phyloP scores from a whole-genome alignment of 2,113 vertebrate genomes.

The Paraplagusia blochii region DNA sequence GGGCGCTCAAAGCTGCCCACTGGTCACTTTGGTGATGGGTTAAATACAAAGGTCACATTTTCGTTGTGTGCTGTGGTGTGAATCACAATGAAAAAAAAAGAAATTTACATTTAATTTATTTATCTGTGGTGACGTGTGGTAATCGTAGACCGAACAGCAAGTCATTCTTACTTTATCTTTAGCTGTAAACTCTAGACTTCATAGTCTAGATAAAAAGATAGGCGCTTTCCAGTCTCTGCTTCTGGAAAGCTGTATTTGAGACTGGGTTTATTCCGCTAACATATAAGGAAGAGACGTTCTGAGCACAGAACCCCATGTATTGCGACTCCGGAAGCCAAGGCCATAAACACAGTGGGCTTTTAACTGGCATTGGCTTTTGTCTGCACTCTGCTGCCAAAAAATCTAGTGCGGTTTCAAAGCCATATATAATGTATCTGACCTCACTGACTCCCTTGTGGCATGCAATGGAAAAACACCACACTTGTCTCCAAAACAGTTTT shows the following conservation, averaged over 20 bases:
- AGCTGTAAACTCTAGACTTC: too few species aligned
- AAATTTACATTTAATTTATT: too few species aligned
- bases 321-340: conserved; percentile 17
- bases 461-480: conserved; percentile 54
- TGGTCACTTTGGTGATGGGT: too few species aligned
- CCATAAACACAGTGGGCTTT: conserved; percentile 28
- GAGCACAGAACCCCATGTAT: conserved; percentile 27
- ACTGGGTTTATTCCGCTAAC: not conserved
- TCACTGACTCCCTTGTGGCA: conserved; percentile 34
- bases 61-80: too few species aligned
- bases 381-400: conserved; percentile 38
- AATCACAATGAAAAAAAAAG: too few species aligned
- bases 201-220: too few species aligned
- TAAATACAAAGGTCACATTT: too few species aligned
- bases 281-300: conserved; percentile 19
- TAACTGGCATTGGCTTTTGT: conserved; percentile 32
- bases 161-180: not conserved
- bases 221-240: not conserved
- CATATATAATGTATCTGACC: conserved; percentile 54
- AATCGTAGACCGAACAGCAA: not conserved
- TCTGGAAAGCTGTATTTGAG: not conserved
- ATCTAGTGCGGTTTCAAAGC: conserved; percentile 54
- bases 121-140: not conserved
- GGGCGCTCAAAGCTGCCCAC: too few species aligned
- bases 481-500: conserved; percentile 51